These are phyloP conservation scores for Pedionomus torquatus DNA, from an alignment of 2,113 vertebrate species.

Conservation along the genomic window DNA sequence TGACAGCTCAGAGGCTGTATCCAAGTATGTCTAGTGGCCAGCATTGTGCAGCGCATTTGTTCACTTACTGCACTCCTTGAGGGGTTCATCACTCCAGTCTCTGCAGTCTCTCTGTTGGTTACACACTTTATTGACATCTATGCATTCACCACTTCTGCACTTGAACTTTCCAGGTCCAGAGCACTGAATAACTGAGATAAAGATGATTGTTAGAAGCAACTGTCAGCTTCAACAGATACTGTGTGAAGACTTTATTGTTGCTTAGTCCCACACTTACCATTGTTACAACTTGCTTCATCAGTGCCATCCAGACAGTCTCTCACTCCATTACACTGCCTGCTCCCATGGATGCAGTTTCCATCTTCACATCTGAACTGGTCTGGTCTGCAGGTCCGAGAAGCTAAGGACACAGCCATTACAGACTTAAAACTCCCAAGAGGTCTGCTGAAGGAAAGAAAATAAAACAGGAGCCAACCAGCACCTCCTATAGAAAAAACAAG, in stretches of 20 bases:
- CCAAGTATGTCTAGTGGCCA: not conserved
- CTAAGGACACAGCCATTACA: constrained; percentile 65
- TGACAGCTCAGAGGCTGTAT: not conserved
- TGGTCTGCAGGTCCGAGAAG: constrained; percentile 87
- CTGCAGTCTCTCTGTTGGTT: constrained; percentile 92
- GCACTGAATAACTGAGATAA: constrained; percentile 87
- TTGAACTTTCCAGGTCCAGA: constrained; percentile 92
- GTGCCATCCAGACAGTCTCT: constrained; percentile 91
- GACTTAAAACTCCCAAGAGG: not conserved
- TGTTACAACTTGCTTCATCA: constrained; percentile 91
- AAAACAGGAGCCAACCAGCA: not conserved
- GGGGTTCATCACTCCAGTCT: constrained; percentile 98
- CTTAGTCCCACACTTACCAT: constrained; percentile 71
- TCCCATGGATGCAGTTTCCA: constrained; percentile 89
- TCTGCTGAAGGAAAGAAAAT: not conserved
- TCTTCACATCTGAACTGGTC: constrained; percentile 97
- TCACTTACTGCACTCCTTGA: constrained; percentile 94
- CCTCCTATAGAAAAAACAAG: not conserved
- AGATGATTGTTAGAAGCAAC: not conserved
- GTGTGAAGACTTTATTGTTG: not conserved
- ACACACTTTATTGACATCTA: constrained; percentile 92
- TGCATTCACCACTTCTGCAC: constrained; percentile 94
- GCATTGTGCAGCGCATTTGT: not conserved
- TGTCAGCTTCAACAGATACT: not conserved
- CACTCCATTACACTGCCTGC: constrained; percentile 89